Conservation (phyloP, 2,113 vertebrate genomes). For the Ciconia boyciana region DNA sequence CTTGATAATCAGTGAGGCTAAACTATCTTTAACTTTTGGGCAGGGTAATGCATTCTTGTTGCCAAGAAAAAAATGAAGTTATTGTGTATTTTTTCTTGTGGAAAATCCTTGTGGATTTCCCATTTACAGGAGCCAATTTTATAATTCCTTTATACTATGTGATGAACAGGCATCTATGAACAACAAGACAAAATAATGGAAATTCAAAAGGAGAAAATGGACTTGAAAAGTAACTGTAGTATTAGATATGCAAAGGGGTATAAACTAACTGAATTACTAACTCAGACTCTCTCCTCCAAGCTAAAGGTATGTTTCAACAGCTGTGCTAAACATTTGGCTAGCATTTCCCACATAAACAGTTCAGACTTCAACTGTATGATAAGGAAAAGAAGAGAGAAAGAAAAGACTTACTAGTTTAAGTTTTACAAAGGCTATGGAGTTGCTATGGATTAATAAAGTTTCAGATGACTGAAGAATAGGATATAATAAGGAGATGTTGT, state of each 20-base stretch:
- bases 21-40: not conserved
- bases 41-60: not conserved
- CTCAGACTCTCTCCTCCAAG: not conserved
- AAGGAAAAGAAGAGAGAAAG: not conserved
- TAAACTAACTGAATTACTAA: not conserved
- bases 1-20: not conserved
- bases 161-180: not conserved
- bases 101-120: slow-evolving; percentile 19
- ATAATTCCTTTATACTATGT: not conserved
- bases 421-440: not conserved
- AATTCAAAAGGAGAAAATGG: slow-evolving; percentile 21
- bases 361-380: not conserved
- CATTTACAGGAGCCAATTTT: slow-evolving; percentile 1
- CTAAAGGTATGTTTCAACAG: slow-evolving; percentile 43
- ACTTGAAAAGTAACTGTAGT: slow-evolving; percentile 12
- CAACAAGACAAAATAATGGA: slow-evolving; percentile 14
- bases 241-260: slow-evolving; percentile 25
- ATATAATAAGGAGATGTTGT: not conserved
- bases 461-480: not conserved
- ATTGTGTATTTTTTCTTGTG: not conserved
- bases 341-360: not conserved
- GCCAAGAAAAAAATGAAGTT: slow-evolving; percentile 14
- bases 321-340: slow-evolving; percentile 31
- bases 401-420: not conserved
- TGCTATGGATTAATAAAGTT: not conserved